A percentile compares a stretch with the other conserved stretches of the same genome.
These are phyloP conservation scores for Peromyscus aztecus DNA, from an alignment of 2,797 vertebrate genomes.

Conservation along the genomic window DNA sequence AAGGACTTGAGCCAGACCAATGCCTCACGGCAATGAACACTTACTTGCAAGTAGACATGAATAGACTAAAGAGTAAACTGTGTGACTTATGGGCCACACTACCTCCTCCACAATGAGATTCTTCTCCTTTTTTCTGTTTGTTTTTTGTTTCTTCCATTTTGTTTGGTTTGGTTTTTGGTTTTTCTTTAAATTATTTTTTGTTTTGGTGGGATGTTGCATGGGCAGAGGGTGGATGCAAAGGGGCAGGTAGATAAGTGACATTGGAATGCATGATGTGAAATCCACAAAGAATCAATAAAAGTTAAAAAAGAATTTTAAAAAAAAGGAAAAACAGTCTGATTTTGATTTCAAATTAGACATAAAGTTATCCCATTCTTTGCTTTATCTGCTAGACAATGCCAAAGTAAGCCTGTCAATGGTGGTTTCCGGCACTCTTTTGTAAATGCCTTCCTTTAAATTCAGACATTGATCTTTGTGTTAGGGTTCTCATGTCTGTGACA, in stretches of 20 bases:
- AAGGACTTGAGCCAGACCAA: background rate
- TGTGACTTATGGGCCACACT: background rate
- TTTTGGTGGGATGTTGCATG: background rate
- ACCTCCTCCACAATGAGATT: background rate
- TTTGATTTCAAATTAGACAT: background rate
- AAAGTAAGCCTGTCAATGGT: background rate
- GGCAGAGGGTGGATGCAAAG: background rate
- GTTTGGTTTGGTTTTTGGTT: background rate
- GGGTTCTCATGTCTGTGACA: background rate
- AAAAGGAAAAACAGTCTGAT: background rate
- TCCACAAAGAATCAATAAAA: background rate
- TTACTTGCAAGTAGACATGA: background rate
- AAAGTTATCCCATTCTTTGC: background rate
- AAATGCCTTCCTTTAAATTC: background rate
- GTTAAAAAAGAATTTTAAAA: background rate
- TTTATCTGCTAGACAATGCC: background rate
- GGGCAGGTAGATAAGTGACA: background rate
- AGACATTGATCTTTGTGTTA: background rate
- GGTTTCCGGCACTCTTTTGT: background rate
- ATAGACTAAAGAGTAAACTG: background rate
- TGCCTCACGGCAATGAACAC: background rate
- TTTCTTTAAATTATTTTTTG: background rate
- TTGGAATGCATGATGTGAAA: background rate
- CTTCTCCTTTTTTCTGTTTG: background rate
- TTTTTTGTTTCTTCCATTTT: background rate